Percentiles rank a stretch among this genome's conserved stretches.
These are phyloP conservation scores for Monochamus alternatus DNA, from an alignment of 2,888 invertebrate species.

Conservation along the genomic window DNA sequence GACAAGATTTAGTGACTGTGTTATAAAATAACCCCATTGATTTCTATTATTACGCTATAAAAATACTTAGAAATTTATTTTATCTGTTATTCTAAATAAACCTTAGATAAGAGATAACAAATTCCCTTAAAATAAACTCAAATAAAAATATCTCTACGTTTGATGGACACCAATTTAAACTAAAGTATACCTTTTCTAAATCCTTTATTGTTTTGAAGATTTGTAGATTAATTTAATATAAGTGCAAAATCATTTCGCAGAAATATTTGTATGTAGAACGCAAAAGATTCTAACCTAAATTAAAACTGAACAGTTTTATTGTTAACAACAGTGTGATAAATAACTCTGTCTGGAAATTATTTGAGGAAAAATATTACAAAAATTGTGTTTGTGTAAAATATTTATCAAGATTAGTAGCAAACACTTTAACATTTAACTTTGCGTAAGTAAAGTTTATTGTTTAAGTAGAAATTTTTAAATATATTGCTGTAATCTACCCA, in stretches of 20 bases:
- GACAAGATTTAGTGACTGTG: neutral
- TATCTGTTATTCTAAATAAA: neutral
- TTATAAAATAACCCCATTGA: neutral
- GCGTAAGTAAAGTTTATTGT: neutral
- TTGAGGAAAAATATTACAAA: neutral
- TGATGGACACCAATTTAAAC: neutral
- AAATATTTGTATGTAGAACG: neutral
- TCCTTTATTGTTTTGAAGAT: neutral
- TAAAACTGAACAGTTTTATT: slow-evolving; percentile 3
- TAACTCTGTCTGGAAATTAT: neutral
- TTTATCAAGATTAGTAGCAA: neutral
- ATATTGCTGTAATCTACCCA: too few species aligned
- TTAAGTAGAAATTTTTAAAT: neutral
- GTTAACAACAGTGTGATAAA: slow-evolving; percentile 11
- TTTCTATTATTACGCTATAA: neutral
- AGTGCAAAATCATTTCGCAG: neutral
- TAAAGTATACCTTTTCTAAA: neutral
- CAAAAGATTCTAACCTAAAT: neutral
- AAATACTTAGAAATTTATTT: neutral
- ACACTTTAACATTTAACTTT: neutral
- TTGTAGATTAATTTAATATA: too few species aligned
- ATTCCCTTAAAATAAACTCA: neutral
- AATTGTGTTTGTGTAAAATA: neutral
- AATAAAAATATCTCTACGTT: neutral
- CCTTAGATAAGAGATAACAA: neutral